phyloP scores from a whole-genome alignment of 64 coral and sea anemone species.

The Cladopsammia gracilis region DNA sequence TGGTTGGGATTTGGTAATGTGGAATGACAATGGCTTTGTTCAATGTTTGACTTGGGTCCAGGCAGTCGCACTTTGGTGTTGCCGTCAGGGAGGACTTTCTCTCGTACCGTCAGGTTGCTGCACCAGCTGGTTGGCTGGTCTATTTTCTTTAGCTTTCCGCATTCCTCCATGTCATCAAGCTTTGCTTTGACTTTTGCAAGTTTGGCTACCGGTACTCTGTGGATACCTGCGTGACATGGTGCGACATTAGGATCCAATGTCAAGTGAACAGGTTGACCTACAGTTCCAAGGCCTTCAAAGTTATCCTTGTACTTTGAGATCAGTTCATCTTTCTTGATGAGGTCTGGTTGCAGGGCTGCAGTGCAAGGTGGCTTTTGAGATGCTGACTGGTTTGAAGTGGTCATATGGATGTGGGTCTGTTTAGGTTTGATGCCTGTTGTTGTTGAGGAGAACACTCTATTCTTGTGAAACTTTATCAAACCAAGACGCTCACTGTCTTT shows the following conservation, averaged over 20 bases:
- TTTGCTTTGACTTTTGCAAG: constrained; percentile 25
- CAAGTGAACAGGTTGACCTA: no score
- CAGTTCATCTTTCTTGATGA: constrained; percentile 31
- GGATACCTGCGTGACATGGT: no score
- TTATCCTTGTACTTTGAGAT: constrained; percentile 10
- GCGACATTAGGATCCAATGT: no score
- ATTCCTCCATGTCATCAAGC: not conserved
- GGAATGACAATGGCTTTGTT: constrained; percentile 21
- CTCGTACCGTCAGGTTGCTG: constrained; percentile 29
- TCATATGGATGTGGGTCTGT: constrained; percentile 9
- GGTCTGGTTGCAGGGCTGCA: constrained; percentile 8
- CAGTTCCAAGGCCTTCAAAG: not conserved
- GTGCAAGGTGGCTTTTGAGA: no score
- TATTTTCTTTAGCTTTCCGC: constrained; percentile 37
- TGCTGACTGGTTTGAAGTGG: no score
- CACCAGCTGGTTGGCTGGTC: constrained; percentile 51
- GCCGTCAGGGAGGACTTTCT: constrained; percentile 24
- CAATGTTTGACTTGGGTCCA: constrained; percentile 40
- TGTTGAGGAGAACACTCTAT: constrained; percentile 38
- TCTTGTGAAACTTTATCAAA: constrained; percentile 47
- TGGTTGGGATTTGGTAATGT: not conserved
- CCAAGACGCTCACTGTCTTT: constrained; percentile 10
- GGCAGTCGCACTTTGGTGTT: constrained; percentile 19
- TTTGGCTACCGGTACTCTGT: not conserved
- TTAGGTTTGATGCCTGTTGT: not conserved